phyloP scores from a whole-genome alignment of 2,797 vertebrate genomes.

The Argentina silus region DNA sequence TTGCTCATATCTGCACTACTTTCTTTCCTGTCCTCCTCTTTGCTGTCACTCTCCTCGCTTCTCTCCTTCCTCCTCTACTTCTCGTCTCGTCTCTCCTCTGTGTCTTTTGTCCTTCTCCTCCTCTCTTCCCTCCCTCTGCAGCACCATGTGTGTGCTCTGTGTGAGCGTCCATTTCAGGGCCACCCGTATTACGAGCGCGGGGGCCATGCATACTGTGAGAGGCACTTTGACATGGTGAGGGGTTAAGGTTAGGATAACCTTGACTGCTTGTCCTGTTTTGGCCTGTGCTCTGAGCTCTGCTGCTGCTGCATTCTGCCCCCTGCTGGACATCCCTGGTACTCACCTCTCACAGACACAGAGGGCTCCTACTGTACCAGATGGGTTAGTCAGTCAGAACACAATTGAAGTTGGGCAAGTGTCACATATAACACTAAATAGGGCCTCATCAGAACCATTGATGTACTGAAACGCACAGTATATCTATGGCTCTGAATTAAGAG shows the following conservation, averaged over 20 bases:
- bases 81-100: constrained; percentile 10
- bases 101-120: constrained; percentile 17
- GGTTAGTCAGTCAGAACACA: background rate
- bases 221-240: constrained; percentile 80
- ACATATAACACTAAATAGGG: too few relatives aligned
- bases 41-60: background rate
- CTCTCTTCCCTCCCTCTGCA: constrained; percentile 26
- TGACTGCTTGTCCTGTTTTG: too few relatives aligned
- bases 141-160: constrained; percentile 74
- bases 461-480: too few relatives aligned
- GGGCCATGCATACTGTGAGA: constrained; percentile 77
- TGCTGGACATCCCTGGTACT: constrained; percentile 5
- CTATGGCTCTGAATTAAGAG: too few relatives aligned
- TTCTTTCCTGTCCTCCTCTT: background rate
- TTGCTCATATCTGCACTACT: constrained; percentile 13
- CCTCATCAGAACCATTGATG: too few relatives aligned
- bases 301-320: constrained; percentile 17
- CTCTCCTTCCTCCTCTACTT: background rate
- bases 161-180: constrained; percentile 77
- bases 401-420: background rate
- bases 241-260: constrained; percentile 13
- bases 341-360: background rate
- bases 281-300: background rate
- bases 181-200: constrained; percentile 73
- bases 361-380: background rate